A percentile compares a stretch with the other conserved stretches of the same genome.
These are phyloP conservation scores for Tauraco hartlaubi DNA, from an alignment of 2,797 vertebrate species.

Conservation along the genomic window DNA sequence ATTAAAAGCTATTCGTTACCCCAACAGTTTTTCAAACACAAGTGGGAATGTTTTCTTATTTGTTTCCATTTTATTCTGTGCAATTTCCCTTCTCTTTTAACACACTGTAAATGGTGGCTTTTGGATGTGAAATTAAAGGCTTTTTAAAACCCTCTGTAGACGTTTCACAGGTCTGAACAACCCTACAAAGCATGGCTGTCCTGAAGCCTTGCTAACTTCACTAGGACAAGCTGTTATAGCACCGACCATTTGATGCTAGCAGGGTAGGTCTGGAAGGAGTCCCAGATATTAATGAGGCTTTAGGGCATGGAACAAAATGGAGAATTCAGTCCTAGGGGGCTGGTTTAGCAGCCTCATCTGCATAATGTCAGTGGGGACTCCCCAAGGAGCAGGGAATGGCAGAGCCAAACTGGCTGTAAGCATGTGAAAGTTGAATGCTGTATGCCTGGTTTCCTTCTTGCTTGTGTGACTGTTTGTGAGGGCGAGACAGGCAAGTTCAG, in stretches of 20 bases:
- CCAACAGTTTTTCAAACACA: neutral
- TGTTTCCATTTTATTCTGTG: neutral
- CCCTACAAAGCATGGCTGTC: neutral
- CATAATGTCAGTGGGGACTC: neutral
- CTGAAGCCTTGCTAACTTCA: neutral
- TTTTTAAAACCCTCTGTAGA: neutral
- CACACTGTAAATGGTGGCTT: neutral
- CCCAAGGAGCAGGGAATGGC: neutral
- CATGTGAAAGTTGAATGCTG: neutral
- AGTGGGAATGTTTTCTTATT: neutral
- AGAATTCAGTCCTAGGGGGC: neutral
- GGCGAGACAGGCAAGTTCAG: neutral
- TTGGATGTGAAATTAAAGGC: neutral
- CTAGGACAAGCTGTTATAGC: neutral
- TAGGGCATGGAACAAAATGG: neutral
- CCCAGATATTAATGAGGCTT: neutral
- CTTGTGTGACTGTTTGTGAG: neutral
- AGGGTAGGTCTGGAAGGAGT: neutral
- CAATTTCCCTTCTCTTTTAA: neutral
- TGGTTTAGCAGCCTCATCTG: neutral
- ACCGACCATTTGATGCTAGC: neutral
- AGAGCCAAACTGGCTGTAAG: neutral
- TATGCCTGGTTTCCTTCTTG: neutral
- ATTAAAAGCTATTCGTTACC: neutral
- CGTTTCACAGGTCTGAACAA: neutral